Conservation (phyloP, 2,888 invertebrate genomes). For the Noctua comes region DNA sequence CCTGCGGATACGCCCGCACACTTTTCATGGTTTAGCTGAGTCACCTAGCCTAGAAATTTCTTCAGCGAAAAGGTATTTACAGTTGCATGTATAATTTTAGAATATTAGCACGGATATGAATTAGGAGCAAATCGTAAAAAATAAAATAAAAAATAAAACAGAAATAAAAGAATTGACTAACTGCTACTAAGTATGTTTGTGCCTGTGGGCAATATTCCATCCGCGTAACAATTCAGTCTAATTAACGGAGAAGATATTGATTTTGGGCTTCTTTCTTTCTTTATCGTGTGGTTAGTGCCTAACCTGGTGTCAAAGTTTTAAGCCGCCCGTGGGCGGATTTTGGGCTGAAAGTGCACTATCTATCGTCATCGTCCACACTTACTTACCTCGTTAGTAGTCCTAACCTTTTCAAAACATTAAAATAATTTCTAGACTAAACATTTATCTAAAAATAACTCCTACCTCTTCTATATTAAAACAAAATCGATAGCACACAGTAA, state of each 20-base stretch:
- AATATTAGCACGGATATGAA: background rate
- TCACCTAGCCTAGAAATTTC: background rate
- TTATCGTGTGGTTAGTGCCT: too few species aligned
- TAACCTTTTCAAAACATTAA: background rate
- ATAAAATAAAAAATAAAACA: too few species aligned
- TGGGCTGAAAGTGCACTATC: too few species aligned
- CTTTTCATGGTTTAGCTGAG: background rate
- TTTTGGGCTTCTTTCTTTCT: too few species aligned
- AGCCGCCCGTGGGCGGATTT: too few species aligned
- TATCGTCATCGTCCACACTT: background rate
- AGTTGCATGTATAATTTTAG: background rate
- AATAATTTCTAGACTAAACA: background rate
- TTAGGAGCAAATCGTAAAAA: too few species aligned
- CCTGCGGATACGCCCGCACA: background rate
- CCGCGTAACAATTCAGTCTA: background rate
- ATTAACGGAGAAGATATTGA: background rate
- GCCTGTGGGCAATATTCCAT: background rate
- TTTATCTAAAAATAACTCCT: conserved; percentile 11
- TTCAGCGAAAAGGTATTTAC: background rate
- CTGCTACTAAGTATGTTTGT: too few species aligned
- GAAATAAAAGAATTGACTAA: too few species aligned
- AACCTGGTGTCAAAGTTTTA: too few species aligned
- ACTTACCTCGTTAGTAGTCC: background rate
- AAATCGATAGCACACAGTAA: conserved; percentile 60
- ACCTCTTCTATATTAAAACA: conserved; percentile 42